phyloP scores from a whole-genome alignment of 2,888 invertebrate genomes.

The Acanthosoma haemorrhoidale region DNA sequence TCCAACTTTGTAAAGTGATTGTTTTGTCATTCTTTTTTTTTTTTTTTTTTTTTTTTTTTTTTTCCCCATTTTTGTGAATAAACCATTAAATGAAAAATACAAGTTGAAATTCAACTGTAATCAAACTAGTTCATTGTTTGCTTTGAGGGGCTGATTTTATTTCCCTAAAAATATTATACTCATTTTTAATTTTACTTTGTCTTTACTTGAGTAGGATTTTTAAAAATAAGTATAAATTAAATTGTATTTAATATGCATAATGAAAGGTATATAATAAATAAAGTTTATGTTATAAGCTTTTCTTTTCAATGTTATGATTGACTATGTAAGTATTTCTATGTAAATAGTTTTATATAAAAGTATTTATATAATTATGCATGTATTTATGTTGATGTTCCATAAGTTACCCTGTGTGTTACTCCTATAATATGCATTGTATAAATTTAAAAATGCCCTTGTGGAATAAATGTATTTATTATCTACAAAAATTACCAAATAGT shows the following conservation, averaged over 20 bases:
- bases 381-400: conserved; percentile 14
- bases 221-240: neutral
- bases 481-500: conserved; percentile 12
- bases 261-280: neutral
- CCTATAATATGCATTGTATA: conserved; percentile 17
- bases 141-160: neutral
- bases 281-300: neutral
- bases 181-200: no score
- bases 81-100: neutral
- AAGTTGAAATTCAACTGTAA: neutral
- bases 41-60: no score
- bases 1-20: no score
- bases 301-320: neutral
- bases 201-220: no score
- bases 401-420: conserved; percentile 22
- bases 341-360: conserved; percentile 20
- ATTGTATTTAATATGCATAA: conserved; percentile 2
- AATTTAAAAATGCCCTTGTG: neutral
- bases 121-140: neutral
- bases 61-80: no score
- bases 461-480: conserved; percentile 5
- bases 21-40: no score
- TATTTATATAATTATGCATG: conserved; percentile 13
- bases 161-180: no score
- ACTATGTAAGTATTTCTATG: neutral